phyloP scores from a whole-genome alignment of 2,797 vertebrate genomes.

The Trematomus bernacchii region DNA sequence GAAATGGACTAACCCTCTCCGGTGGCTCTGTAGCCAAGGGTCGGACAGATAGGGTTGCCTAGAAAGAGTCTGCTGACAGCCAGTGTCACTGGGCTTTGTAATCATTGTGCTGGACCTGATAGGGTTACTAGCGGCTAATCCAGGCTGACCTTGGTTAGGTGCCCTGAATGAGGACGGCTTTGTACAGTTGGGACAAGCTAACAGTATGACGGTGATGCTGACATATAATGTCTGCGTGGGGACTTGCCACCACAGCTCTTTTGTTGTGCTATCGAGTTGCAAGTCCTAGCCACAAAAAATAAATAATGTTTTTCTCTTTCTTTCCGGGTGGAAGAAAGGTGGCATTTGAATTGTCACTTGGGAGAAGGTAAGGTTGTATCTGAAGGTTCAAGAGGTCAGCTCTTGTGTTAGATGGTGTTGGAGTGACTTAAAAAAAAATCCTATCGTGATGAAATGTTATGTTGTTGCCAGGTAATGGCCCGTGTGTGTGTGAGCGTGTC shows the following conservation, averaged over 20 bases:
- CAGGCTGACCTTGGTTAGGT: slow-evolving; percentile 87
- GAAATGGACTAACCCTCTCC: slow-evolving; percentile 84
- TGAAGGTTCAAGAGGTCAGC: slow-evolving; percentile 84
- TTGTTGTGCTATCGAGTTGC: slow-evolving; percentile 88
- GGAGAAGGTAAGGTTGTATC: slow-evolving; percentile 79
- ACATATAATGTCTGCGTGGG: slow-evolving; percentile 86
- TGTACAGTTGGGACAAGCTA: slow-evolving; percentile 88
- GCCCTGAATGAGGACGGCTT: slow-evolving; percentile 86
- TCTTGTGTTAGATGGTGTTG: slow-evolving; percentile 74
- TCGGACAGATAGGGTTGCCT: slow-evolving; percentile 87
- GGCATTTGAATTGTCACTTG: slow-evolving; percentile 85
- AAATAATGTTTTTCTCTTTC: slow-evolving; percentile 65
- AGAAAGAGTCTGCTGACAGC: slow-evolving; percentile 89
- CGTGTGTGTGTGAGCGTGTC: slow-evolving; percentile 19
- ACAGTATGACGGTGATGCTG: slow-evolving; percentile 85
- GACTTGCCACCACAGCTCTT: slow-evolving; percentile 85
- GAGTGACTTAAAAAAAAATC: slow-evolving; percentile 83
- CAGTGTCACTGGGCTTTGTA: slow-evolving; percentile 89
- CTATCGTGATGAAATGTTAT: slow-evolving; percentile 79
- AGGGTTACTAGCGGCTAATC: slow-evolving; percentile 90
- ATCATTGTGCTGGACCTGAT: slow-evolving; percentile 88
- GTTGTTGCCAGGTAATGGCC: slow-evolving; percentile 62
- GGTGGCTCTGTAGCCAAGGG: slow-evolving; percentile 83
- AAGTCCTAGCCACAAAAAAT: slow-evolving; percentile 70
- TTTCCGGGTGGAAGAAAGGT: slow-evolving; percentile 79